Evolutionary conservation across 2,113 vertebrate species (phyloP).

Genomic region (Chloropsis hardwickii): DNA sequence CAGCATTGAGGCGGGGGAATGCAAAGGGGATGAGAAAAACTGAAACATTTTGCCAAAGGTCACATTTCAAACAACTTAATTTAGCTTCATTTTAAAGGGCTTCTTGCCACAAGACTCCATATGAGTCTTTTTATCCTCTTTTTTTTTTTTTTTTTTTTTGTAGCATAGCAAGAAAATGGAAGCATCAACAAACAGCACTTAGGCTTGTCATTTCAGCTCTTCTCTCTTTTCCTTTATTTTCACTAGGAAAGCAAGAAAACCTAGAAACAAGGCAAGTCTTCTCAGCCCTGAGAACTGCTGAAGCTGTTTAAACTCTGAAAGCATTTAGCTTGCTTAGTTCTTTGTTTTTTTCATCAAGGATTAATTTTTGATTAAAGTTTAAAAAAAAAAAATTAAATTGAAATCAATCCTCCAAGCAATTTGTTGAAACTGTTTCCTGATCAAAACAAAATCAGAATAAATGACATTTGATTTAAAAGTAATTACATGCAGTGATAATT

Average conservation of each 20-base stretch:
- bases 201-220: not conserved
- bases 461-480: not conserved
- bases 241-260: not conserved
- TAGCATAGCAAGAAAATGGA: not conserved
- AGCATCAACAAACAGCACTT: not conserved
- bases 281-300: not conserved
- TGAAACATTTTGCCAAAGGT: not conserved
- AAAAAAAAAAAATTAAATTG: not conserved
- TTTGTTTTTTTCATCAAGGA: not conserved
- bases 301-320: not conserved
- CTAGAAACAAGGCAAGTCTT: not conserved
- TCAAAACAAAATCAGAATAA: not conserved
- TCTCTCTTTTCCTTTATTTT: not conserved
- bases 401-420: not conserved
- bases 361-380: not conserved
- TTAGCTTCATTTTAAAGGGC: not conserved
- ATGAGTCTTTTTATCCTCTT: not conserved
- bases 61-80: not conserved
- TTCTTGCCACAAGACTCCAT: not conserved
- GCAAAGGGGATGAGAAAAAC: not conserved
- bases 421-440: not conserved
- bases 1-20: not conserved
- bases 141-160: no score
- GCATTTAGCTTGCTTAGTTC: conserved; percentile 9
- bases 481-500: not conserved